A percentile compares a stretch with the other conserved stretches of the same genome.
Evolutionary conservation across 2,797 vertebrate species (phyloP).

Genomic region (Hippocampus kuda): DNA sequence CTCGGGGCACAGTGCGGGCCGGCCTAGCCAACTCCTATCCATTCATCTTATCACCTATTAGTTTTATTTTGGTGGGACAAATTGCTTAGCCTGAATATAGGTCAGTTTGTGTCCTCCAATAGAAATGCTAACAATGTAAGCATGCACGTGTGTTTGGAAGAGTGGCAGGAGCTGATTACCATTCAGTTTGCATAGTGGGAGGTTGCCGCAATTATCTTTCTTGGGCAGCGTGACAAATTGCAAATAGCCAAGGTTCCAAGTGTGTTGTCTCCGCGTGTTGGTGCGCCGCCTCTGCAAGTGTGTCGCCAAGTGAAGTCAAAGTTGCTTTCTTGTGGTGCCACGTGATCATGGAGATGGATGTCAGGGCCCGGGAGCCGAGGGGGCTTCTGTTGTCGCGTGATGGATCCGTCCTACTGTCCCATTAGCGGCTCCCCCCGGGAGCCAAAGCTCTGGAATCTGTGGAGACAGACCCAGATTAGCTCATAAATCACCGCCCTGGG

Average conservation of each 20-base stretch:
- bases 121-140: constrained; percentile 62
- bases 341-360: constrained; percentile 61
- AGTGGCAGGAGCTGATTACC: constrained; percentile 57
- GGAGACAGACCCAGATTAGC: constrained; percentile 66
- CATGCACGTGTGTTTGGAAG: constrained; percentile 43
- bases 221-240: constrained; percentile 63
- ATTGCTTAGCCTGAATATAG: constrained; percentile 74
- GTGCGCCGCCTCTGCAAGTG: background rate
- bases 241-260: constrained; percentile 41
- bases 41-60: constrained; percentile 77
- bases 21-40: constrained; percentile 65
- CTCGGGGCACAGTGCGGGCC: constrained; percentile 63
- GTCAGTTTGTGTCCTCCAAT: constrained; percentile 73
- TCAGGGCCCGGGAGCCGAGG: constrained; percentile 49
- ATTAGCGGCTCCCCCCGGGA: constrained; percentile 61
- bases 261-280: constrained; percentile 8
- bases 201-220: constrained; percentile 67
- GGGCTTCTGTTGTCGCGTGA: constrained; percentile 52
- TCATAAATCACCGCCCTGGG: constrained; percentile 66
- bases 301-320: constrained; percentile 42
- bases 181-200: constrained; percentile 65
- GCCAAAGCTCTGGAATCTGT: constrained; percentile 57
- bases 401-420: constrained; percentile 58
- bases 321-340: constrained; percentile 28
- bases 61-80: constrained; percentile 74